Evolutionary conservation across 1,140 invertebrate species (phyloP).

Genomic region (Oryzaephilus surinamensis): DNA sequence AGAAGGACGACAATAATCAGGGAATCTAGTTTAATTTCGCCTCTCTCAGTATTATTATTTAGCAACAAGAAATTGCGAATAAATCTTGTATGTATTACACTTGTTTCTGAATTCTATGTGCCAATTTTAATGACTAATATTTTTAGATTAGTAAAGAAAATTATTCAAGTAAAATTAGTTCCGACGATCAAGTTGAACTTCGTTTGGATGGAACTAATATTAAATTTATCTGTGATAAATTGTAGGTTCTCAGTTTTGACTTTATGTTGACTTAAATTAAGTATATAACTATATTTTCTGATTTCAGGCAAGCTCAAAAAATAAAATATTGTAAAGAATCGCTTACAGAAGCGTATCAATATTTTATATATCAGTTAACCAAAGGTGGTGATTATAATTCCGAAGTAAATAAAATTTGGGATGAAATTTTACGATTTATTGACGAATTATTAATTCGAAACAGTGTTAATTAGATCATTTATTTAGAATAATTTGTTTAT

Average conservation of each 20-base stretch:
- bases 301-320: slow-evolving; percentile 25
- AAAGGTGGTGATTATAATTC: slow-evolving; percentile 19
- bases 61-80: too few relatives aligned
- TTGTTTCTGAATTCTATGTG: slow-evolving; percentile 8
- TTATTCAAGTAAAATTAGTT: too few relatives aligned
- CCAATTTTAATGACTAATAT: slow-evolving; percentile 10
- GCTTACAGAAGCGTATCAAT: slow-evolving; percentile 18
- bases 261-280: too few relatives aligned
- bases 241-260: slow-evolving; percentile 15
- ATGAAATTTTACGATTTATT: slow-evolving; percentile 18
- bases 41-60: slow-evolving; percentile 30
- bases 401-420: slow-evolving; percentile 18
- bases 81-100: slow-evolving; percentile 14
- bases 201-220: slow-evolving; percentile 25
- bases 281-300: slow-evolving; percentile 7
- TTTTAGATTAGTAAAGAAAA: slow-evolving; percentile 15
- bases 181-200: slow-evolving; percentile 22
- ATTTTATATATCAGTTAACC: slow-evolving; percentile 30
- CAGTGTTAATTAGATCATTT: slow-evolving; percentile 6
- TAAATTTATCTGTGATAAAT: slow-evolving; percentile 24
- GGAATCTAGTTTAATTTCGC: slow-evolving; percentile 31
- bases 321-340: slow-evolving; percentile 27
- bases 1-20: slow-evolving; percentile 28
- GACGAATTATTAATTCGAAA: slow-evolving; percentile 9
- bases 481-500: too few relatives aligned